A percentile compares a stretch with the other conserved stretches of the same genome.
Evolutionary conservation across 2,797 vertebrate genomes (phyloP).

Genomic region (Tapirus indicus): DNA sequence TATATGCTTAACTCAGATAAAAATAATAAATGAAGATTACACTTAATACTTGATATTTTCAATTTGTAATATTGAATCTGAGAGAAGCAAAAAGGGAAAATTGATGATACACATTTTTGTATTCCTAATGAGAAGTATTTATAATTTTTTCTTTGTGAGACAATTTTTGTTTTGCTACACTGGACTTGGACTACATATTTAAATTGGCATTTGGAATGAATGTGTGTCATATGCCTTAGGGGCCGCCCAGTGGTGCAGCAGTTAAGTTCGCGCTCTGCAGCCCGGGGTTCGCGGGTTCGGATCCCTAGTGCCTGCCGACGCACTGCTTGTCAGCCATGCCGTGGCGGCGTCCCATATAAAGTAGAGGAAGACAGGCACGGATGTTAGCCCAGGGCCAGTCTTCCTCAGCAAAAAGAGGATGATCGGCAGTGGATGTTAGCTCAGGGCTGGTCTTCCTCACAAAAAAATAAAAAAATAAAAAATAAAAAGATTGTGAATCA

Average conservation of each 20-base stretch:
- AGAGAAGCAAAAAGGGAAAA: neutral
- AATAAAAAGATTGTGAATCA: neutral
- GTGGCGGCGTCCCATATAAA: too few species aligned
- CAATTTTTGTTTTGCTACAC: neutral
- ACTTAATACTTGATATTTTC: neutral
- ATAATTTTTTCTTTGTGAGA: constrained; percentile 26
- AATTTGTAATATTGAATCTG: neutral
- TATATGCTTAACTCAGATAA: neutral
- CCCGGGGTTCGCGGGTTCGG: too few species aligned
- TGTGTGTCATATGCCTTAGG: neutral
- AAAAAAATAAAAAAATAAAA: too few species aligned
- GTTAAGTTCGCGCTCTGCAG: too few species aligned
- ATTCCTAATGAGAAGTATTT: neutral
- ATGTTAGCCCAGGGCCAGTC: too few species aligned
- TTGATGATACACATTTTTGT: neutral
- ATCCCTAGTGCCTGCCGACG: too few species aligned
- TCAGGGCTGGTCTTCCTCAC: too few species aligned
- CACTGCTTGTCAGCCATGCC: too few species aligned
- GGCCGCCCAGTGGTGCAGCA: too few species aligned
- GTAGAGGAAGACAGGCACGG: too few species aligned
- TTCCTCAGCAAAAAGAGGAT: too few species aligned
- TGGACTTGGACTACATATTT: neutral
- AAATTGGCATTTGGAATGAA: neutral
- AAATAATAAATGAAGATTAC: neutral
- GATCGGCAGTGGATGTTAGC: too few species aligned